These are phyloP conservation scores for Prosopocoilus inquinatus DNA, from an alignment of 2,888 invertebrate species.

Conservation along the genomic window DNA sequence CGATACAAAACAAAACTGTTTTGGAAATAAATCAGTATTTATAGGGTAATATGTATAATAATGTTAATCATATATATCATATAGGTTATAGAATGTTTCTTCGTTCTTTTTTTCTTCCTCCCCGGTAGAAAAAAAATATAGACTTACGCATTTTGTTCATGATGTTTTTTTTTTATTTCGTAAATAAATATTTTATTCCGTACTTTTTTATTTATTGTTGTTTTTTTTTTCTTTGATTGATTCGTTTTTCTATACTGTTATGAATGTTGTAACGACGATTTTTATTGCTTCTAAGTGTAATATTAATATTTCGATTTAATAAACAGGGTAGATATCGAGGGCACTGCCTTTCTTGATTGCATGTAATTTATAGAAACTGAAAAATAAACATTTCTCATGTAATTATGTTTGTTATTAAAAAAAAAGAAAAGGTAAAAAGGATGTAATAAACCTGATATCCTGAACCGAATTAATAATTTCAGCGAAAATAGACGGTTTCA, in stretches of 20 bases:
- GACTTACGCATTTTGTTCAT: not conserved
- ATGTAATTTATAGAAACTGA: constrained; percentile 36
- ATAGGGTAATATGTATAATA: constrained; percentile 12
- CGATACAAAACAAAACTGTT: not conserved
- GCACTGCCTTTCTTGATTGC: constrained; percentile 36
- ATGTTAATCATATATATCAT: constrained; percentile 13
- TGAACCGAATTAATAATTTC: too few species aligned
- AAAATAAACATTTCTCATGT: constrained; percentile 28
- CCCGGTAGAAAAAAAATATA: constrained; percentile 3
- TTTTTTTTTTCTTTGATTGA: constrained; percentile 1
- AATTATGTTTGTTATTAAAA: not conserved
- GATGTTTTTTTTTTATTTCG: not conserved
- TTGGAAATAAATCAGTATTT: constrained; percentile 13
- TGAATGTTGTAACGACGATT: not conserved
- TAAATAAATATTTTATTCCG: not conserved
- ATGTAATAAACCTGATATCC: too few species aligned
- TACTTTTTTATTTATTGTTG: not conserved
- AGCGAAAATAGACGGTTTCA: too few species aligned
- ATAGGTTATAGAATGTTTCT: constrained; percentile 10
- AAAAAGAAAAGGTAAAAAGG: too few species aligned
- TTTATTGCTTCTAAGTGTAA: constrained; percentile 7
- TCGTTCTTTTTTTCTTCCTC: constrained; percentile 8
- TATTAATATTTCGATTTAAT: constrained; percentile 10
- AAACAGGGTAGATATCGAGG: constrained; percentile 38
- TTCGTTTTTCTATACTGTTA: not conserved